Conservation (phyloP, 2,888 invertebrate species). For the Cerceris ruficornis region DNA sequence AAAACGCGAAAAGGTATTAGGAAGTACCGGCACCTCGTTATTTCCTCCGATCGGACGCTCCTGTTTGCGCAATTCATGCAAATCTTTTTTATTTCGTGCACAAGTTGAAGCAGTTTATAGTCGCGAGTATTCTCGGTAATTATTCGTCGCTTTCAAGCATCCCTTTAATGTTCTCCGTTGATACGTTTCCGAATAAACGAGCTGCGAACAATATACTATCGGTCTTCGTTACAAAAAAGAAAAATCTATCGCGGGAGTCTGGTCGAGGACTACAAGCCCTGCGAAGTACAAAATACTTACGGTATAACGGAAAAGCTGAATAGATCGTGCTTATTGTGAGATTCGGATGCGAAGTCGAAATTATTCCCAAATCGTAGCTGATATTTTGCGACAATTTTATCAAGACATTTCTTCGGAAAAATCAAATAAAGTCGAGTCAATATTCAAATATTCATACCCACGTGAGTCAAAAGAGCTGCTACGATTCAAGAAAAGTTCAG, state of each 20-base stretch:
- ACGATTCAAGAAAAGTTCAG: neutral
- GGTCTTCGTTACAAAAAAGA: neutral
- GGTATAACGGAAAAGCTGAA: slow-evolving; percentile 9
- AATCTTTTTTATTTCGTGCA: no score
- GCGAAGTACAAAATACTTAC: slow-evolving; percentile 33
- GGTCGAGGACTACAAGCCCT: neutral
- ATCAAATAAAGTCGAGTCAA: neutral
- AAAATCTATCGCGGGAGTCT: neutral
- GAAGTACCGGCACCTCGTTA: neutral
- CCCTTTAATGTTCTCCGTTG: neutral
- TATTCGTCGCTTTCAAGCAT: neutral
- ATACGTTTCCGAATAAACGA: neutral
- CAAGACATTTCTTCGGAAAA: neutral
- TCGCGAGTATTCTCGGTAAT: neutral
- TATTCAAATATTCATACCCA: neutral
- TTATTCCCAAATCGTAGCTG: neutral
- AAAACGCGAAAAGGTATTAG: neutral
- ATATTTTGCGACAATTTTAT: neutral
- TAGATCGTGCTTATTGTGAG: neutral
- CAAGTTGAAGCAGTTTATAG: no score
- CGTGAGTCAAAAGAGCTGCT: neutral
- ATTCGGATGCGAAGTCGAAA: no score
- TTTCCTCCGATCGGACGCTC: neutral
- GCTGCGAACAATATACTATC: neutral
- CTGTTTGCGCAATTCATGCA: no score